phyloP scores from a whole-genome alignment of 2,113 vertebrate genomes.

The Sapayoa aenigma region DNA sequence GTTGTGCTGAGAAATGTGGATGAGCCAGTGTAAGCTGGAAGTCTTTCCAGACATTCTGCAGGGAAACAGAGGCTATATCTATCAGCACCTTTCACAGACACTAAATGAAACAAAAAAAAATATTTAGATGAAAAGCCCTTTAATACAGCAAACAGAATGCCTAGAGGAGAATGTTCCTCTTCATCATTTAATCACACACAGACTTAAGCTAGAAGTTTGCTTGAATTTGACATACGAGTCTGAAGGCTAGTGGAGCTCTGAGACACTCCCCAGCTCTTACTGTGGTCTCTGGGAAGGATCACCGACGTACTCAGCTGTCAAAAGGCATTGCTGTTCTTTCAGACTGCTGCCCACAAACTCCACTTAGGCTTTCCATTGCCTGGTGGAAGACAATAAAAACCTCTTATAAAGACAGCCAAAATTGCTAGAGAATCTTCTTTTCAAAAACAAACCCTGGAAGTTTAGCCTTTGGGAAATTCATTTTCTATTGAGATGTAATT shows the following conservation, averaged over 20 bases:
- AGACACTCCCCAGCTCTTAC: neutral
- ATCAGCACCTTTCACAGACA: neutral
- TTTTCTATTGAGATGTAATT: constrained; percentile 67
- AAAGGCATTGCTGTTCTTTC: constrained; percentile 41
- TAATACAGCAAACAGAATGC: neutral
- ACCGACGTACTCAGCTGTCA: constrained; percentile 18
- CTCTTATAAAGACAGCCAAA: constrained; percentile 61
- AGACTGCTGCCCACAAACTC: constrained; percentile 63
- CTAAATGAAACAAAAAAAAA: neutral
- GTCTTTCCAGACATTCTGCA: neutral
- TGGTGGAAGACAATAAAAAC: constrained; percentile 65
- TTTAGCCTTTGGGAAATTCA: constrained; percentile 64
- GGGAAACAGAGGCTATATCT: neutral
- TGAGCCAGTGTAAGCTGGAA: neutral
- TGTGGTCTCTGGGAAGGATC: constrained; percentile 35
- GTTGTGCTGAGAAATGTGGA: rapidly evolving
- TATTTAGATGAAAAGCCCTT: constrained; percentile 24
- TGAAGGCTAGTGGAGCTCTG: constrained; percentile 10
- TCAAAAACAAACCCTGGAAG: constrained; percentile 56
- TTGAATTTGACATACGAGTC: constrained; percentile 32
- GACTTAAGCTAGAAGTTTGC: constrained; percentile 42
- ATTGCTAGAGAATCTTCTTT: constrained; percentile 65
- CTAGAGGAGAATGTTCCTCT: neutral
- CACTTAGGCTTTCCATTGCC: constrained; percentile 55
- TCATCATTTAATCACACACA: constrained; percentile 24